These are phyloP conservation scores for Heliangelus exortis DNA, from an alignment of 2,797 vertebrate species.

Conservation along the genomic window DNA sequence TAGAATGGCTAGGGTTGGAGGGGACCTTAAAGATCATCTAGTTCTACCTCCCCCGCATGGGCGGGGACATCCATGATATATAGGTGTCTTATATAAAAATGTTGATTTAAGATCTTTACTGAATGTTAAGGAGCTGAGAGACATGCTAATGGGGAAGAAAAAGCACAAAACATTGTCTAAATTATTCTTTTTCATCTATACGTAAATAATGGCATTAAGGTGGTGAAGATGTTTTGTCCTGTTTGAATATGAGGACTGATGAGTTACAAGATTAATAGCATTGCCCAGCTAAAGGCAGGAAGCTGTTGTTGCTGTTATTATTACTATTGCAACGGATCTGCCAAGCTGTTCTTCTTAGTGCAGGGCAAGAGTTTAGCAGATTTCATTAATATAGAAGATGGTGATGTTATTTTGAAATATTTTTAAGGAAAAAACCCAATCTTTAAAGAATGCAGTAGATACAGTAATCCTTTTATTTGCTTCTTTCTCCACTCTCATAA, in stretches of 20 bases:
- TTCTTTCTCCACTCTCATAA: not conserved
- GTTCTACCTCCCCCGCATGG: too few species aligned
- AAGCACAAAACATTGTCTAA: not conserved
- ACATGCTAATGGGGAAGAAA: not conserved
- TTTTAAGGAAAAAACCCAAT: not conserved
- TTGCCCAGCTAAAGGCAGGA: not conserved
- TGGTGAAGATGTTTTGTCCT: not conserved
- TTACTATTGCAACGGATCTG: not conserved
- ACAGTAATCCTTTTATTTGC: not conserved
- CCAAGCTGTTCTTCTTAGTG: not conserved
- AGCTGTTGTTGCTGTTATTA: not conserved
- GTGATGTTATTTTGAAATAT: not conserved
- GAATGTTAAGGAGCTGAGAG: not conserved
- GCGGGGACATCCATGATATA: too few species aligned
- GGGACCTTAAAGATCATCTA: too few species aligned
- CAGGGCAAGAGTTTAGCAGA: not conserved
- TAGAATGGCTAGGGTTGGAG: too few species aligned
- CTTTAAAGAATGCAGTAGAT: not conserved
- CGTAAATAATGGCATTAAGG: not conserved
- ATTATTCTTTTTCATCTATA: not conserved
- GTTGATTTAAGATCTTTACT: not conserved
- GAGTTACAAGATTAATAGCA: not conserved
- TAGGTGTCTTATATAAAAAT: not conserved
- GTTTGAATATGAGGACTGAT: not conserved
- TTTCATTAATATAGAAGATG: not conserved